Evolutionary conservation across 2,113 vertebrate genomes (phyloP).

Genomic region (Phaethornis superciliosus): DNA sequence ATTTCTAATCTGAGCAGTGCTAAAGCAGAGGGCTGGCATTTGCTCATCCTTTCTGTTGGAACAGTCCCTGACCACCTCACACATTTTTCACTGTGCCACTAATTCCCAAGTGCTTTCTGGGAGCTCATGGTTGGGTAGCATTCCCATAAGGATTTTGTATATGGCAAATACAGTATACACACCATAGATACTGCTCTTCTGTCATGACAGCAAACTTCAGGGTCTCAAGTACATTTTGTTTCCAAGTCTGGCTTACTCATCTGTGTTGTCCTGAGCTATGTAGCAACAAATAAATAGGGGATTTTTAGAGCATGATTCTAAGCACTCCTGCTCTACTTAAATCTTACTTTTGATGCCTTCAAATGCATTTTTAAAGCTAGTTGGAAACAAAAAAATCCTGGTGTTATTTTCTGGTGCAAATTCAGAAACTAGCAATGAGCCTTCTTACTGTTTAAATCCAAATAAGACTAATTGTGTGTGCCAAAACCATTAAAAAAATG

Average conservation of each 20-base stretch:
- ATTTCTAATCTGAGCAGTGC: background rate
- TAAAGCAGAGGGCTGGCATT: background rate
- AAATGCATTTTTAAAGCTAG: background rate
- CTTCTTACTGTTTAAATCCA: background rate
- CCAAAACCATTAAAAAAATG: background rate
- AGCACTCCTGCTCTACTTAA: background rate
- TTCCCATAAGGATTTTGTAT: accelerated
- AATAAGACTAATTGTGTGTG: background rate
- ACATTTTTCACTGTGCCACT: background rate
- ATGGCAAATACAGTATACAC: too few species aligned
- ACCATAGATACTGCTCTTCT: background rate
- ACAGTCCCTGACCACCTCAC: background rate
- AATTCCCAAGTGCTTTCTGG: background rate
- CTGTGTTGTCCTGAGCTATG: background rate
- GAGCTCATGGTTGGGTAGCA: background rate
- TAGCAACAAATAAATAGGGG: background rate
- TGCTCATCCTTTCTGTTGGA: background rate
- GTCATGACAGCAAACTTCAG: background rate
- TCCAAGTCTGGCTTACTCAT: background rate
- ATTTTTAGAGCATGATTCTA: background rate
- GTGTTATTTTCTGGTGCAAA: background rate
- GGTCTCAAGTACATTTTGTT: background rate
- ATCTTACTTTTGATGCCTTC: background rate
- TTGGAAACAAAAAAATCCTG: background rate
- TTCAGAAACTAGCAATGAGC: background rate